Evolutionary conservation across 2,797 vertebrate genomes (phyloP).

Genomic region (Falco rusticolus): DNA sequence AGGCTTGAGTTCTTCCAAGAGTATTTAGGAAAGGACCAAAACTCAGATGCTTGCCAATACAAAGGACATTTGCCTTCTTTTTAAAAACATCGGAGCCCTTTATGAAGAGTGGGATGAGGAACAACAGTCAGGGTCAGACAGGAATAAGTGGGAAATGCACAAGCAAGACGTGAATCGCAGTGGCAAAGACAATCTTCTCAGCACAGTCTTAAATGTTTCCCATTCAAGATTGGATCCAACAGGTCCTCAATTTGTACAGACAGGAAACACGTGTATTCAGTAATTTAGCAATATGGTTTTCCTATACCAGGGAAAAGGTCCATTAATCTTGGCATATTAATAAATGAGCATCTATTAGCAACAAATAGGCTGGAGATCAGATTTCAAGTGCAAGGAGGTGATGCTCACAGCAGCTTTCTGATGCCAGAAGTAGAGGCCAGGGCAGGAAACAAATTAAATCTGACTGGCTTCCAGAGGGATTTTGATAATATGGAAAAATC

Average conservation of each 20-base stretch:
- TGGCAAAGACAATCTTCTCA: not conserved
- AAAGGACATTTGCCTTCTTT: not conserved
- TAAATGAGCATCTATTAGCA: slow-evolving; percentile 5
- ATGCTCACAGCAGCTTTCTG: not conserved
- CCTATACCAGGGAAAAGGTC: not conserved
- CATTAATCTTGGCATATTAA: slow-evolving; percentile 35
- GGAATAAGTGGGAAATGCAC: not conserved
- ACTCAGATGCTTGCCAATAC: not conserved
- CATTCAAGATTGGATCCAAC: not conserved
- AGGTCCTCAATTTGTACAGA: not conserved
- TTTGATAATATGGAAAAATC: not conserved
- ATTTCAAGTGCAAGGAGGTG: not conserved
- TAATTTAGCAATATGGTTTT: slow-evolving; percentile 12
- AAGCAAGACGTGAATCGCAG: not conserved
- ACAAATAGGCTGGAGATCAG: not conserved
- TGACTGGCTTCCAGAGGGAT: not conserved
- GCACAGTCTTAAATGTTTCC: not conserved
- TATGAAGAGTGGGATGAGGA: not conserved
- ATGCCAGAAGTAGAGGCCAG: not conserved
- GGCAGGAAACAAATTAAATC: not conserved
- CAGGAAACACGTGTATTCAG: not conserved
- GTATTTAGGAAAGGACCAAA: not conserved
- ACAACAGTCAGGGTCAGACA: not conserved
- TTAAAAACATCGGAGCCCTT: not conserved
- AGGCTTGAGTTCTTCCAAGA: not conserved